Conservation (phyloP, 2,888 invertebrate species). For the Acheta domesticus region DNA sequence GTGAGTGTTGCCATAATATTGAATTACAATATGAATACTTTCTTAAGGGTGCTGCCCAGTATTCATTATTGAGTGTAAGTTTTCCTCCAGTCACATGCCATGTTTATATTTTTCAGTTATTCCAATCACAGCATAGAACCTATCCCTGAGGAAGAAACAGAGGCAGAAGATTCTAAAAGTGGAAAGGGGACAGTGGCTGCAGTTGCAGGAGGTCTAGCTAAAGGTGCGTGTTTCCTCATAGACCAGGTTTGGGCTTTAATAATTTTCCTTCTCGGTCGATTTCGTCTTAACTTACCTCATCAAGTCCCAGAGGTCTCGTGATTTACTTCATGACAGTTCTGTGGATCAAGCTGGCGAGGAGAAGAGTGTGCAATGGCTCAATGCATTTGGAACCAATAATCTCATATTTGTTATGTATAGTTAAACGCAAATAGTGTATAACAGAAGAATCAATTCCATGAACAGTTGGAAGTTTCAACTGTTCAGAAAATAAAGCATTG, state of each 20-base stretch:
- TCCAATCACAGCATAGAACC: conserved; percentile 22
- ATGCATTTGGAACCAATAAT: neutral
- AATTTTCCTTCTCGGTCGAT: neutral
- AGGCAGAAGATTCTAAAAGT: neutral
- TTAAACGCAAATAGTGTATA: neutral
- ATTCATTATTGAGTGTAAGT: no score
- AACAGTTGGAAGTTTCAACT: neutral
- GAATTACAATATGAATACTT: no score
- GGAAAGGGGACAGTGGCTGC: neutral
- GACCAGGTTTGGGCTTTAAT: neutral
- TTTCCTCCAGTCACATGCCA: no score
- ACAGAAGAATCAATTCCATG: neutral
- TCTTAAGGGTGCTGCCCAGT: no score
- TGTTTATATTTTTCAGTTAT: neutral
- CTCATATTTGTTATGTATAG: neutral
- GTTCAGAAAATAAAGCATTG: conserved; percentile 4
- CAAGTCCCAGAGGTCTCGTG: neutral
- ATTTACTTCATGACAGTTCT: neutral
- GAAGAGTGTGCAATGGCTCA: neutral
- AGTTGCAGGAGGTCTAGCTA: neutral
- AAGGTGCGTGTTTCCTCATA: neutral
- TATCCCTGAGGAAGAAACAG: conserved; percentile 23
- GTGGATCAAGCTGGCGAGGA: neutral
- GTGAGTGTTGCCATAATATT: conserved; percentile 21
- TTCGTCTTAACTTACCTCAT: neutral